Conservation (phyloP, 2,888 invertebrate genomes). For the Julus scandinavius region DNA sequence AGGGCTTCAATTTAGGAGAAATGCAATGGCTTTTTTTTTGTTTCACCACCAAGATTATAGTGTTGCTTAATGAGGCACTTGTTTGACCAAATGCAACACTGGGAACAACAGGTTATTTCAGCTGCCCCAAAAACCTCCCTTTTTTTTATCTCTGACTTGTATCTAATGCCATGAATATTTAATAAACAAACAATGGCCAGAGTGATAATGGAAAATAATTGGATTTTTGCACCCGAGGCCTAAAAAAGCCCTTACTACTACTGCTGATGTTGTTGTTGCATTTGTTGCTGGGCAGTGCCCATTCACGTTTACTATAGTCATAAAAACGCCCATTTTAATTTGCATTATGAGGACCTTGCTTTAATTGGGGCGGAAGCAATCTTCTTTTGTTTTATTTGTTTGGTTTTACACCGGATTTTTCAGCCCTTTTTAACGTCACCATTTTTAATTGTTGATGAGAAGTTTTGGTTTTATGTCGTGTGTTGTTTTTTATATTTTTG, state of each 20-base stretch:
- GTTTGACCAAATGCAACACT: not conserved
- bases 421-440: no score
- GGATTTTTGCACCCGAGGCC: slow-evolving; percentile 17
- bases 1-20: no score
- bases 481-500: no score
- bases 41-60: not conserved
- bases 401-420: no score
- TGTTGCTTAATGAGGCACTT: slow-evolving; percentile 15
- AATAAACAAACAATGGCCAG: slow-evolving; percentile 23
- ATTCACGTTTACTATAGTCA: not conserved
- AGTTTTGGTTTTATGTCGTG: no score
- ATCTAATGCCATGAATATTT: slow-evolving; percentile 31
- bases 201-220: slow-evolving; percentile 37
- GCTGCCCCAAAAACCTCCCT: no score
- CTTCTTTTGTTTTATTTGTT: not conserved
- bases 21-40: not conserved
- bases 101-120: not conserved
- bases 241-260: not conserved
- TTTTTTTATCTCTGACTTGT: not conserved
- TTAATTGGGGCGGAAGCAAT: slow-evolving; percentile 29
- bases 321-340: slow-evolving; percentile 12
- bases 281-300: not conserved
- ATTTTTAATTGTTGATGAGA: no score
- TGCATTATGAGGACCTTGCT: not conserved
- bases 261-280: not conserved